Evolutionary conservation across 2,888 invertebrate genomes (phyloP).

Genomic region (Drosophila niveifrons): DNA sequence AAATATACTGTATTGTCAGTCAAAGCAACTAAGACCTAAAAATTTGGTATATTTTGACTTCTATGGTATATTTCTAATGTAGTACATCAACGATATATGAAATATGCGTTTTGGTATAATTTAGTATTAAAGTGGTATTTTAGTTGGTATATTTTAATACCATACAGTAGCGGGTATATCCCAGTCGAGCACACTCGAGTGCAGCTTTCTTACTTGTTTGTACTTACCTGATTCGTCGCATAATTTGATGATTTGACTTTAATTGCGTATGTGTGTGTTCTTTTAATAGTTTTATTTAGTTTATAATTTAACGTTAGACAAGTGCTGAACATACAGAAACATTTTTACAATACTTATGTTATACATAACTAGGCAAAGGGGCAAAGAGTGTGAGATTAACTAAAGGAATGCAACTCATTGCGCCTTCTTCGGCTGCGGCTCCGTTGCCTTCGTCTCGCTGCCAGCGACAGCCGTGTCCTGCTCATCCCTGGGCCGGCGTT

Average conservation of each 20-base stretch:
- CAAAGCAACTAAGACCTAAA: too few relatives aligned
- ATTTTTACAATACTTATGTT: constrained; percentile 74
- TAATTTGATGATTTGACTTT: not conserved
- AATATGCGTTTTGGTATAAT: too few relatives aligned
- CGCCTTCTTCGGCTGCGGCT: constrained; percentile 47
- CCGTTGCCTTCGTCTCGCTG: constrained; percentile 65
- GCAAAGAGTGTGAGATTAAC: constrained; percentile 67
- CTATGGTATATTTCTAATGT: too few relatives aligned
- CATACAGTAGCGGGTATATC: too few relatives aligned
- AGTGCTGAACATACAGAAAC: constrained; percentile 68
- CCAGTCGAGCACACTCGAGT: too few relatives aligned
- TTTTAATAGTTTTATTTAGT: constrained; percentile 43
- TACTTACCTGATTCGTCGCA: not conserved
- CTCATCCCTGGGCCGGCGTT: constrained; percentile 81
- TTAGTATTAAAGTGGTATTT: too few relatives aligned
- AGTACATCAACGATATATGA: too few relatives aligned
- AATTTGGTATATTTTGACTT: too few relatives aligned
- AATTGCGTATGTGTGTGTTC: not conserved
- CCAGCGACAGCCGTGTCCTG: constrained; percentile 82
- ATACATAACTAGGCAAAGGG: constrained; percentile 59
- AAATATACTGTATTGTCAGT: too few relatives aligned
- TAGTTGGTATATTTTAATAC: too few relatives aligned
- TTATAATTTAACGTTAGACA: constrained; percentile 72
- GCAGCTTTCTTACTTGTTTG: too few relatives aligned
- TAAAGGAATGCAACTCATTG: constrained; percentile 61